A percentile compares a stretch with the other conserved stretches of the same genome.
These are phyloP conservation scores for Nomada goodeniana DNA, from an alignment of 2,888 invertebrate genomes.

Conservation along the genomic window DNA sequence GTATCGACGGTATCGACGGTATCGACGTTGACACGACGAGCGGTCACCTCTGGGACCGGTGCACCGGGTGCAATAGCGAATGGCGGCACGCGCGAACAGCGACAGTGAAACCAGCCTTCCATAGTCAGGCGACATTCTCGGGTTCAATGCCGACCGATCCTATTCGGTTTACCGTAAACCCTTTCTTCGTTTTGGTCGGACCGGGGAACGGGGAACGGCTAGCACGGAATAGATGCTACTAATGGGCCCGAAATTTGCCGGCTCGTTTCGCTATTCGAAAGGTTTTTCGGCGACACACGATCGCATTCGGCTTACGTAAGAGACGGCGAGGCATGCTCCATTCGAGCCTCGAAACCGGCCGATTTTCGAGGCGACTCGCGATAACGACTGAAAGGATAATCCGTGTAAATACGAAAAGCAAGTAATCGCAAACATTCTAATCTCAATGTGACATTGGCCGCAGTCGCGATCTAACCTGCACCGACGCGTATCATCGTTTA, in stretches of 20 bases:
- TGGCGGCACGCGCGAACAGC: slow-evolving; percentile 48
- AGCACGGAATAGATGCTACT: too few relatives aligned
- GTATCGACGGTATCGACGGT: slow-evolving; percentile 63
- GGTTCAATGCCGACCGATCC: slow-evolving; percentile 63
- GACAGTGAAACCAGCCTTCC: slow-evolving; percentile 61
- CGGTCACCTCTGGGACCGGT: slow-evolving; percentile 22
- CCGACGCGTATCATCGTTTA: slow-evolving; percentile 60
- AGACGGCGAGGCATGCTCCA: background rate
- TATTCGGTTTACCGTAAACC: slow-evolving; percentile 56
- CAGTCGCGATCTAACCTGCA: slow-evolving; percentile 62
- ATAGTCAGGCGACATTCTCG: slow-evolving; percentile 64
- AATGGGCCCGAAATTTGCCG: too few relatives aligned
- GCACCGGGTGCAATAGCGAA: background rate
- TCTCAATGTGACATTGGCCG: slow-evolving; percentile 75
- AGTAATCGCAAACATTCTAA: slow-evolving; percentile 76
- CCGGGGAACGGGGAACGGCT: background rate
- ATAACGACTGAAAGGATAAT: slow-evolving; percentile 72
- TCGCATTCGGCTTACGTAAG: slow-evolving; percentile 17
- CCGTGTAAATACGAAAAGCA: slow-evolving; percentile 77
- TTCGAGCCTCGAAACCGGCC: slow-evolving; percentile 24
- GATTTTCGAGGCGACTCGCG: slow-evolving; percentile 61
- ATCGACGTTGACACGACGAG: slow-evolving; percentile 69
- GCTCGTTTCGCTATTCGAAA: too few relatives aligned
- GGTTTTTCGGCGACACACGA: background rate
- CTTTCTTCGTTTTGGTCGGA: slow-evolving; percentile 12